Percentiles rank a stretch among this genome's conserved stretches.
phyloP scores from a whole-genome alignment of 2,113 vertebrate species.

The Morone saxatilis region DNA sequence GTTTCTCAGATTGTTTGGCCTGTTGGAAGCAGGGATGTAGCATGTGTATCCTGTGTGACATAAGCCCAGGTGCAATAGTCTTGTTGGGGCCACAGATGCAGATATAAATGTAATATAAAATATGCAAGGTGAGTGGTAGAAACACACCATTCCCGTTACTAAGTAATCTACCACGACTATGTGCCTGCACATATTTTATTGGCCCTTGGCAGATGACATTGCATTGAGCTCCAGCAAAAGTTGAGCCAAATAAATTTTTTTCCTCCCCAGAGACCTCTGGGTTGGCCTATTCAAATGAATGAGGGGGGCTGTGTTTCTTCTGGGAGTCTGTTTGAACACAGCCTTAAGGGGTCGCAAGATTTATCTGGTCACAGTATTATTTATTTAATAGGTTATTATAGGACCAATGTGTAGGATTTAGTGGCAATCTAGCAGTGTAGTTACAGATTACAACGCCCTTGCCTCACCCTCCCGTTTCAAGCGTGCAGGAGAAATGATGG shows the following conservation, averaged over 20 bases:
- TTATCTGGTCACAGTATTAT: background rate
- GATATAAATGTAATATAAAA: background rate
- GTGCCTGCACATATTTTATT: background rate
- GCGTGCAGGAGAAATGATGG: no score
- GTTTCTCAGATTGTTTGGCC: background rate
- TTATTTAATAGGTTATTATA: no score
- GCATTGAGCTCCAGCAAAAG: background rate
- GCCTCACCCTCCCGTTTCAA: no score
- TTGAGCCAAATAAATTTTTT: background rate
- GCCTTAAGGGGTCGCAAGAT: background rate
- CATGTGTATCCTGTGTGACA: background rate
- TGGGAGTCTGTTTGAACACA: background rate
- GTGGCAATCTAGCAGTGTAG: no score
- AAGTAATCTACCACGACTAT: background rate
- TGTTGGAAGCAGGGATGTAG: background rate
- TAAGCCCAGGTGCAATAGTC: background rate
- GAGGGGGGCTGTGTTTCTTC: background rate
- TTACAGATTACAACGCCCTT: no score
- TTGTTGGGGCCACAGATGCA: background rate
- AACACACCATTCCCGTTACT: background rate
- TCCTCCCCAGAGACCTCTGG: no score
- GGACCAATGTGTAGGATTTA: no score
- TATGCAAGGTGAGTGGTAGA: background rate
- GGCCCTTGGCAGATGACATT: background rate
- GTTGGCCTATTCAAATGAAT: background rate